phyloP scores from a whole-genome alignment of 2,113 vertebrate genomes.

The Myrmecobius fasciatus region DNA sequence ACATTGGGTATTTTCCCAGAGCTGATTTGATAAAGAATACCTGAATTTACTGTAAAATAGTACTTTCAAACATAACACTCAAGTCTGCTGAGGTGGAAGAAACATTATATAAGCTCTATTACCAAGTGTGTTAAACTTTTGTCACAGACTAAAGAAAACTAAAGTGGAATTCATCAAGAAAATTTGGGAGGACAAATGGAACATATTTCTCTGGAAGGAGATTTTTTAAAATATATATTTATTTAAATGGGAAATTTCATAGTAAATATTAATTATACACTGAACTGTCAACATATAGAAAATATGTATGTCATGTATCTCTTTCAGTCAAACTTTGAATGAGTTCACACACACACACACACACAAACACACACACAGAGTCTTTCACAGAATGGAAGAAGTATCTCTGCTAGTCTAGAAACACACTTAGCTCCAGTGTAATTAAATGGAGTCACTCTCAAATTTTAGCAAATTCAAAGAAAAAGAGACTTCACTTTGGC shows the following conservation, averaged over 20 bases:
- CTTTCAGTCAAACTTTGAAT: conserved; percentile 6
- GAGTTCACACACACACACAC: not conserved
- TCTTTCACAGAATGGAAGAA: conserved; percentile 51
- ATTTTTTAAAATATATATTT: too few species aligned
- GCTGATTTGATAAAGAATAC: conserved; percentile 53
- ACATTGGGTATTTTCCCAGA: conserved; percentile 29
- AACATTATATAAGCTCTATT: conserved; percentile 35
- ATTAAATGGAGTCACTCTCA: conserved; percentile 50
- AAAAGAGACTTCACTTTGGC: conserved; percentile 52
- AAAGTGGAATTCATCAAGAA: conserved; percentile 33
- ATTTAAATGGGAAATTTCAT: conserved; percentile 39
- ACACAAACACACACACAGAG: not conserved
- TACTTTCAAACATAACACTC: conserved; percentile 16
- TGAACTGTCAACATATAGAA: not conserved
- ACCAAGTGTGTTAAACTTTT: not conserved
- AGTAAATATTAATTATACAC: conserved; percentile 23
- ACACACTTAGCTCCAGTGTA: conserved; percentile 20
- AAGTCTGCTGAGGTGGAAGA: conserved; percentile 36
- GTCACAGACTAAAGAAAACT: not conserved
- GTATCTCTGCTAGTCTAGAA: conserved; percentile 30
- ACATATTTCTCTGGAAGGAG: not conserved
- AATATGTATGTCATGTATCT: not conserved
- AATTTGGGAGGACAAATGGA: not conserved
- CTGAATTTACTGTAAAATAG: conserved; percentile 6
- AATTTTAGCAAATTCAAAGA: conserved; percentile 49